Conservation (phyloP, 2,888 invertebrate species). For the Serripes groenlandicus region DNA sequence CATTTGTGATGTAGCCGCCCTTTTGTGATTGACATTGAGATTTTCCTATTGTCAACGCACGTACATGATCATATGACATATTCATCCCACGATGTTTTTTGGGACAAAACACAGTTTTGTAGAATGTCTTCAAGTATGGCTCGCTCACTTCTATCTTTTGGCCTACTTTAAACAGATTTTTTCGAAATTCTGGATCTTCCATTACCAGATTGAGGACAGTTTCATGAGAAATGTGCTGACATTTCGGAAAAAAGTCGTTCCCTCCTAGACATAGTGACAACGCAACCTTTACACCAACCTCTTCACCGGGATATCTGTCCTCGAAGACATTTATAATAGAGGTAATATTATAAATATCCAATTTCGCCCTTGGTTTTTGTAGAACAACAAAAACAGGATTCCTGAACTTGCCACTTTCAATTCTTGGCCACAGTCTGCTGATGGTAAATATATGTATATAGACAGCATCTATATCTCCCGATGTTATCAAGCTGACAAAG, state of each 20-base stretch:
- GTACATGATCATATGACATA: slow-evolving; percentile 11
- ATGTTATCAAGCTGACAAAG: slow-evolving; percentile 12
- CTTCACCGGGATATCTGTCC: slow-evolving; percentile 10
- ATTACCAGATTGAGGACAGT: slow-evolving; percentile 15
- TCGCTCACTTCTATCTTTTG: neutral
- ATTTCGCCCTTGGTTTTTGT: slow-evolving; percentile 23
- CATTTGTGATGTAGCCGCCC: neutral
- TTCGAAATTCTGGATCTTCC: neutral
- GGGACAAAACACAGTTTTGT: slow-evolving; percentile 5
- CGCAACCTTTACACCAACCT: slow-evolving; percentile 33
- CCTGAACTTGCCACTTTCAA: slow-evolving; percentile 13
- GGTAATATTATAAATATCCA: slow-evolving; percentile 33
- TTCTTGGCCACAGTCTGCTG: slow-evolving; percentile 2
- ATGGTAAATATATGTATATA: slow-evolving; percentile 32
- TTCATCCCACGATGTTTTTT: neutral
- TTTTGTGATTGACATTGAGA: neutral
- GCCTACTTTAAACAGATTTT: neutral
- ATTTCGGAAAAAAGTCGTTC: slow-evolving; percentile 44
- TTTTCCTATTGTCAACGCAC: slow-evolving; percentile 16
- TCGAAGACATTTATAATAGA: slow-evolving; percentile 27
- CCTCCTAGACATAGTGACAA: slow-evolving; percentile 41
- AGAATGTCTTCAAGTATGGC: neutral
- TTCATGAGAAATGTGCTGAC: slow-evolving; percentile 22
- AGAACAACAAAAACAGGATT: slow-evolving; percentile 24
- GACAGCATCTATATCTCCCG: slow-evolving; percentile 48